Evolutionary conservation across 2,888 invertebrate genomes (phyloP), one percentile per base, ranked within the genome.

Genomic region (Salpingus planirostris): DNA sequence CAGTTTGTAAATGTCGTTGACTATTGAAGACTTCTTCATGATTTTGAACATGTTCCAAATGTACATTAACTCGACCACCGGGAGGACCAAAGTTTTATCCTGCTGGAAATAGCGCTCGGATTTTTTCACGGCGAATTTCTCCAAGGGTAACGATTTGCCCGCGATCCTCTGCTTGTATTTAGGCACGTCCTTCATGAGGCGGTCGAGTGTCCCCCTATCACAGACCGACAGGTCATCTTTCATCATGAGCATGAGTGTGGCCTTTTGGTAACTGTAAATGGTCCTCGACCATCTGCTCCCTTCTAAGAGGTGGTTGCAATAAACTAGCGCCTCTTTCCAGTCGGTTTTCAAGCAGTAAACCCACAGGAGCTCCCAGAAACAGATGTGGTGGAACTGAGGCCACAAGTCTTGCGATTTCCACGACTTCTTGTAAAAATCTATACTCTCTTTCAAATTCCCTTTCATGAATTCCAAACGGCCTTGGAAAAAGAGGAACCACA

Each of bases 361-460:
- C 91, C 91, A 93, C 71, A 91, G 76, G 18, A 93, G 70, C 59
- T 95, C 95, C 95, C 95, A 96, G 59, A 78, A 91, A 61, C 92
- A 91, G 2, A 93, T 65, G 57, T 93, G 90, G 57, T 90, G 89
- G 61, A 95, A 90, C 62, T 93, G 92, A 1, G 79, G 77, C 89
- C 92, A 93, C 25, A 84, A 70, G 38, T 76, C 67, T 57, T 92
- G 91, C 2, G 85, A 85, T 40, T 77, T 73, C 68, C 89, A 82
- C 0, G 90, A 88, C 45, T 74, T 76, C 38, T 77, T 77, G 66
- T 92, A 92, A 67, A 80, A 87, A 8, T 65, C 60, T 22, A 85
- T 71, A 8, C 86, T 80, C 14, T 74, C 69, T 11, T 77, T 73
- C 24, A 89, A 67, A 54, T 83, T 74, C 0, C 90, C 90, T 39